Conservation (phyloP, 2,113 vertebrate species). For the Capricornis sumatraensis region DNA sequence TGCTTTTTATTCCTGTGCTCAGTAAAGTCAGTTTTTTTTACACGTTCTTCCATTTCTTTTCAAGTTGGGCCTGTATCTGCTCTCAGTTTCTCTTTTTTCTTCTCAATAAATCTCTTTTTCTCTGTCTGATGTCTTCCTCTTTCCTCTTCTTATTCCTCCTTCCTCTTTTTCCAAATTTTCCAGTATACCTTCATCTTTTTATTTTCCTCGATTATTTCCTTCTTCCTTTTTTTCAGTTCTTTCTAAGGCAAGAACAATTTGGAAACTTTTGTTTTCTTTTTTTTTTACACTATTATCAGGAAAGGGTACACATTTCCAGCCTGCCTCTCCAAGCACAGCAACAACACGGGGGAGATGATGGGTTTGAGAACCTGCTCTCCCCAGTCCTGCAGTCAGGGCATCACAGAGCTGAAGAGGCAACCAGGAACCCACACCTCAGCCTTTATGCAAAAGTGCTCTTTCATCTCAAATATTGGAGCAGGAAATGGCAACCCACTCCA, state of each 20-base stretch:
- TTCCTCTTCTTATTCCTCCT: background rate
- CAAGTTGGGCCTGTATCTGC: background rate
- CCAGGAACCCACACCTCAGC: background rate
- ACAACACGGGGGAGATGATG: rapidly evolving
- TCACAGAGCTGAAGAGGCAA: background rate
- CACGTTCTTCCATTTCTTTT: slow-evolving; percentile 38
- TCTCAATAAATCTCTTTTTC: background rate
- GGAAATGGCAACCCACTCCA: background rate
- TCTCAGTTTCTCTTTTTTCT: slow-evolving; percentile 20
- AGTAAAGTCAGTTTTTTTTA: slow-evolving; percentile 1
- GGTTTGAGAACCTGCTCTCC: background rate
- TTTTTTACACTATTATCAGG: background rate
- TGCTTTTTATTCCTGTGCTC: slow-evolving; percentile 35
- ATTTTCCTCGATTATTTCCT: background rate
- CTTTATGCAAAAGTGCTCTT: background rate
- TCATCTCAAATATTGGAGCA: background rate
- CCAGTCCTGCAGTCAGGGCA: background rate
- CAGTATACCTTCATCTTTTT: background rate
- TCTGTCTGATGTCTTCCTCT: background rate
- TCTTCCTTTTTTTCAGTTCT: slow-evolving; percentile 8
- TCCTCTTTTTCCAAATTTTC: background rate
- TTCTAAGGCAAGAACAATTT: background rate
- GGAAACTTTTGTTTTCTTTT: background rate
- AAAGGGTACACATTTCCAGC: background rate
- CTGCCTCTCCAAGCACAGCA: background rate